phyloP scores from a whole-genome alignment of 2,888 invertebrate species.

The Cheilosia variabilis region DNA sequence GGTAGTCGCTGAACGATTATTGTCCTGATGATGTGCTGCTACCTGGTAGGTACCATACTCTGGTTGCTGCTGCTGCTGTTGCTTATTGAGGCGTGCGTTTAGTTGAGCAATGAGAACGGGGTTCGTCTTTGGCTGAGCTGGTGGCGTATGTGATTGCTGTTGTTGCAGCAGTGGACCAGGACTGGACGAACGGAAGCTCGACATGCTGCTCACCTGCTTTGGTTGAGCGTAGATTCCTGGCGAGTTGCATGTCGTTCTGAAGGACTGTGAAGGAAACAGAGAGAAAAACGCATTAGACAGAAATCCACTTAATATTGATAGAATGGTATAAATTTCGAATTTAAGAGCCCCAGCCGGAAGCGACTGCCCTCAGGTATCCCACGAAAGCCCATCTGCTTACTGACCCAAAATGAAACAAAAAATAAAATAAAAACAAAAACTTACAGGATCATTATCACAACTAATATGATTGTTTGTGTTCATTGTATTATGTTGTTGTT shows the following conservation, averaged over 20 bases:
- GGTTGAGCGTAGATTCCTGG: slow-evolving; percentile 84
- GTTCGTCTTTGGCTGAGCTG: slow-evolving; percentile 82
- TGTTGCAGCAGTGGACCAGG: slow-evolving; percentile 81
- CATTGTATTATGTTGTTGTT: slow-evolving; percentile 76
- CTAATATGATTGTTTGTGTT: slow-evolving; percentile 71
- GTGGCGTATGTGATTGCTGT: slow-evolving; percentile 78
- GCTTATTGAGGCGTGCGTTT: slow-evolving; percentile 82
- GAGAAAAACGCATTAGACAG: slow-evolving; percentile 10
- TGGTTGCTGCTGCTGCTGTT: slow-evolving; percentile 74
- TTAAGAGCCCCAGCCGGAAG: slow-evolving; percentile 19
- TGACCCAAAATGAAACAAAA: neutral
- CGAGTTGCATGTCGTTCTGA: slow-evolving; percentile 81
- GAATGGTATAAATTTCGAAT: neutral
- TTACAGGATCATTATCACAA: slow-evolving; percentile 75
- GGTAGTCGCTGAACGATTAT: slow-evolving; percentile 75
- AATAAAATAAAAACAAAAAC: slow-evolving; percentile 45
- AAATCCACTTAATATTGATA: neutral
- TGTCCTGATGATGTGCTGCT: slow-evolving; percentile 66
- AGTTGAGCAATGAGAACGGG: slow-evolving; percentile 83
- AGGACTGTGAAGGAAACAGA: slow-evolving; percentile 80
- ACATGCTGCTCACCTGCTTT: slow-evolving; percentile 83
- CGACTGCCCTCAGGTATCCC: slow-evolving; percentile 19
- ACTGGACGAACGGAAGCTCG: slow-evolving; percentile 82
- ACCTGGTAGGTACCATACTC: slow-evolving; percentile 72
- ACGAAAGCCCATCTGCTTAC: slow-evolving; percentile 10